Conservation (phyloP, 2,113 vertebrate genomes). For the Sturnus vulgaris region DNA sequence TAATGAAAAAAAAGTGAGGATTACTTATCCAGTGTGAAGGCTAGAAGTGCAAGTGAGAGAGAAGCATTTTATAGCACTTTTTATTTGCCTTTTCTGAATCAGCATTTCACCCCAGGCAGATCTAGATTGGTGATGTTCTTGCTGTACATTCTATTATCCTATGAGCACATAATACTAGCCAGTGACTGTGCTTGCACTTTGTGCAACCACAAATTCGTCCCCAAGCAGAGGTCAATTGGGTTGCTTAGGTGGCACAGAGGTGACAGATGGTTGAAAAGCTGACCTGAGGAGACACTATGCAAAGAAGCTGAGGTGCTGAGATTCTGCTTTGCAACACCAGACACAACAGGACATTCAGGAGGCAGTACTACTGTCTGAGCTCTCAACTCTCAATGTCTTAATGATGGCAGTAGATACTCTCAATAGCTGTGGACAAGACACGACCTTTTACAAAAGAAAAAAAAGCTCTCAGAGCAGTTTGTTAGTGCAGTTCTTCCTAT, state of each 20-base stretch:
- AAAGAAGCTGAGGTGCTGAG: neutral
- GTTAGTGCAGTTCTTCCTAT: conserved; percentile 38
- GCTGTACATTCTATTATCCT: neutral
- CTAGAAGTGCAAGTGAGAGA: neutral
- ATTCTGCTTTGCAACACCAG: neutral
- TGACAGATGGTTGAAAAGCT: neutral
- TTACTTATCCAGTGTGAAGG: neutral
- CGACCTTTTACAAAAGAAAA: conserved; percentile 16
- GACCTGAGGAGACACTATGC: neutral
- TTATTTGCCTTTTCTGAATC: neutral
- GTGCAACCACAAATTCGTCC: neutral
- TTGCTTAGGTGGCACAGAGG: neutral
- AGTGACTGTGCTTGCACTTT: neutral
- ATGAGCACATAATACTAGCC: neutral
- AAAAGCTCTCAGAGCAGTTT: neutral
- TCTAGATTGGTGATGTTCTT: neutral
- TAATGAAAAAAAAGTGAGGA: neutral
- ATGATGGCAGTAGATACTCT: neutral
- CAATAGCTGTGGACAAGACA: neutral
- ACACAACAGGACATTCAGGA: neutral
- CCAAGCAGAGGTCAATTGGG: neutral
- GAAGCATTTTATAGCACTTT: neutral
- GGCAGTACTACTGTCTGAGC: neutral
- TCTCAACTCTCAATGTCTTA: neutral
- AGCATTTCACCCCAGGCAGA: neutral